Conservation (phyloP, 2,797 vertebrate genomes). For the Chiloscyllium punctatum region DNA sequence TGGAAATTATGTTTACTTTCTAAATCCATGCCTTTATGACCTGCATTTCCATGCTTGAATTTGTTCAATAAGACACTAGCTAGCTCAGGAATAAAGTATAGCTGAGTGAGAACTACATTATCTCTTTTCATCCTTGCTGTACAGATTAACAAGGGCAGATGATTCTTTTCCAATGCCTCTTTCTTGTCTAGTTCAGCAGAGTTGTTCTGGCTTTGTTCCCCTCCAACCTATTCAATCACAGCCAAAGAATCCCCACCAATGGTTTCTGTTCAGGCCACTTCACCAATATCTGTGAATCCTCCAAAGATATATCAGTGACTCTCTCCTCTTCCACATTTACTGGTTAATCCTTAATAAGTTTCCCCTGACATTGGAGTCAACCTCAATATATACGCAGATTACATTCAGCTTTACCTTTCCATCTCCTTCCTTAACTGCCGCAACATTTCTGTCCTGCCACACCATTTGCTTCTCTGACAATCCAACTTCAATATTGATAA, state of each 20-base stretch:
- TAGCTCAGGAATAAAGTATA: too few species aligned
- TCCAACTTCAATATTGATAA: neutral
- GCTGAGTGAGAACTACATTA: too few species aligned
- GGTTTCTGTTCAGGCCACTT: neutral
- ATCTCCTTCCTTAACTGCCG: neutral
- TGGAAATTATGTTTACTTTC: too few species aligned
- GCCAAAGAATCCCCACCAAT: neutral
- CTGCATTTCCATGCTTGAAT: too few species aligned
- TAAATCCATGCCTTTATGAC: too few species aligned
- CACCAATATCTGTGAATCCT: neutral
- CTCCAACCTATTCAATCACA: neutral
- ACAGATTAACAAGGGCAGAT: too few species aligned
- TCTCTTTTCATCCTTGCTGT: too few species aligned
- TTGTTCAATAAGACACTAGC: too few species aligned
- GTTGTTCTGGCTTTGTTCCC: neutral
- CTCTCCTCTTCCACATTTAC: neutral
- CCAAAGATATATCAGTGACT: neutral
- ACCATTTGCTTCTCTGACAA: too few species aligned
- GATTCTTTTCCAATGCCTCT: too few species aligned
- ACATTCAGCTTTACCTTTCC: neutral
- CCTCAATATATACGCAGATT: neutral
- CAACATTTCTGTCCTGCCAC: neutral
- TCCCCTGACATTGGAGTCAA: neutral
- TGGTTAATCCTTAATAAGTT: neutral
- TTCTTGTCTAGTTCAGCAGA: too few species aligned